Evolutionary conservation across 2,888 invertebrate species (phyloP).

Genomic region (Tachina fera): DNA sequence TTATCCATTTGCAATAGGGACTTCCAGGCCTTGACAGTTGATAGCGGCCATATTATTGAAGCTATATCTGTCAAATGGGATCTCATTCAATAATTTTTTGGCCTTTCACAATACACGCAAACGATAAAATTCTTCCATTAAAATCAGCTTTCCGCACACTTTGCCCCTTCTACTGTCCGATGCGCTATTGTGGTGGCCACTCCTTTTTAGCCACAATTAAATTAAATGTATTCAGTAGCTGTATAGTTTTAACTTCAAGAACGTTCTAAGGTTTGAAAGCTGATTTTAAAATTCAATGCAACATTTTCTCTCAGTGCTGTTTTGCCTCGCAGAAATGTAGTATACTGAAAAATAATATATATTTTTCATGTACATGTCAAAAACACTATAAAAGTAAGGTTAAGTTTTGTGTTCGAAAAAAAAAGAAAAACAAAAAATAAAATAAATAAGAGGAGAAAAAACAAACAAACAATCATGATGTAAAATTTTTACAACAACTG

Average conservation of each 20-base stretch:
- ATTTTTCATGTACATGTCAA: conserved; percentile 49
- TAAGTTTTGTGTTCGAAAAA: conserved; percentile 34
- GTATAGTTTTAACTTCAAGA: neutral
- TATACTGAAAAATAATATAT: neutral
- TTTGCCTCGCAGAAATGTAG: conserved; percentile 1
- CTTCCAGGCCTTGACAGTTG: too few species aligned
- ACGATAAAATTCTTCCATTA: too few species aligned
- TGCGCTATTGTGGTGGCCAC: too few species aligned
- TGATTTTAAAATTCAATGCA: neutral
- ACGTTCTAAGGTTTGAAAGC: neutral
- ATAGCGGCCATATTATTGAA: too few species aligned
- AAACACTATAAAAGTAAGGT: conserved; percentile 54
- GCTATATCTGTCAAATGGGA: too few species aligned
- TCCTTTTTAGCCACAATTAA: too few species aligned
- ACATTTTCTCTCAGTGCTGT: conserved; percentile 18
- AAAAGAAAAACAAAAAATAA: neutral
- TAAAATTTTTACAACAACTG: conserved; percentile 27
- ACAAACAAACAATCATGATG: conserved; percentile 12
- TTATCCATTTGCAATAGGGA: too few species aligned
- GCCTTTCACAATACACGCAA: too few species aligned
- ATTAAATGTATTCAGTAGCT: too few species aligned
- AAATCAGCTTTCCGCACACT: too few species aligned
- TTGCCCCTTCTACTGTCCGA: too few species aligned
- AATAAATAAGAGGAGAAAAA: neutral
- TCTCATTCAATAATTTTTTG: too few species aligned